Percentiles rank a stretch among this genome's conserved stretches.
Evolutionary conservation across 2,113 vertebrate species (phyloP).

Genomic region (Tachycineta bicolor): DNA sequence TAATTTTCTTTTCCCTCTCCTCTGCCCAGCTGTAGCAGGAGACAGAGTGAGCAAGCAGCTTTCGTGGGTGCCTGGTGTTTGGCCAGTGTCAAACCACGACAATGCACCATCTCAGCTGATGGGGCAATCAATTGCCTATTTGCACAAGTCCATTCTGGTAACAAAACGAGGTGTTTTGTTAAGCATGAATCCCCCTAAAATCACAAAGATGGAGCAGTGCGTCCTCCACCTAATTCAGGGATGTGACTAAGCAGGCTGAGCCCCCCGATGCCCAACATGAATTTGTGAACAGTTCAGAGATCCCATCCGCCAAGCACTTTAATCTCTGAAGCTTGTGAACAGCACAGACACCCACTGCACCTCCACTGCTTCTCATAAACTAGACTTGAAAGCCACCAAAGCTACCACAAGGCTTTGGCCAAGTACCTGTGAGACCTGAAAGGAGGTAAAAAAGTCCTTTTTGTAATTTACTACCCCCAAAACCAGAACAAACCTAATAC

Average conservation of each 20-base stretch:
- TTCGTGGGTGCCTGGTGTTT: not conserved
- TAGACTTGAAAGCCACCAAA: not conserved
- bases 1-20: not conserved
- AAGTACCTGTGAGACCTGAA: not conserved
- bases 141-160: not conserved
- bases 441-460: not conserved
- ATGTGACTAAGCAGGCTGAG: not conserved
- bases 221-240: not conserved
- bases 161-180: not conserved
- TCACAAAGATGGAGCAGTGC: not conserved
- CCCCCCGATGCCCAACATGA: not conserved
- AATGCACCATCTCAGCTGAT: not conserved
- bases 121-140: not conserved
- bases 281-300: not conserved
- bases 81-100: not conserved
- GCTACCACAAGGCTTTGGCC: not conserved
- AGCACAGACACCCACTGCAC: not conserved
- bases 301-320: not conserved
- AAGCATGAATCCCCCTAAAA: not conserved
- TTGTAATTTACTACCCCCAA: not conserved
- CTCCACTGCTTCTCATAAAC: not conserved
- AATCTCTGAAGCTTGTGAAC: not conserved
- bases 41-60: not conserved
- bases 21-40: not conserved
- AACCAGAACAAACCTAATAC: not conserved